Base-by-base conservation (phyloP, 2,888 invertebrate genomes). In the Arrhopalites spinosus region DNA sequence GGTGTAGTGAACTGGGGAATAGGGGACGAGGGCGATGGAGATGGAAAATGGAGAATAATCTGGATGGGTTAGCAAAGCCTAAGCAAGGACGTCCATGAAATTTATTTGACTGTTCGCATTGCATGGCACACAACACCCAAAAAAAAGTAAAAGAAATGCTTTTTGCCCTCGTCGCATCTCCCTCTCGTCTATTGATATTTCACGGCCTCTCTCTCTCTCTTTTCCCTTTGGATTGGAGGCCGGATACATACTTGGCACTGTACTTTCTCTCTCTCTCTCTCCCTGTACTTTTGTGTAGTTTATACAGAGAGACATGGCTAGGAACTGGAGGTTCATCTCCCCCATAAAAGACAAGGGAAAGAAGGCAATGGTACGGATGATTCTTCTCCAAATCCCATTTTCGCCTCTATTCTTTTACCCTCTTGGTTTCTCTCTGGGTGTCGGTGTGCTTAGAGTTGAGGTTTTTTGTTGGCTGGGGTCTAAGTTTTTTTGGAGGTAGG, bases 121-220 rank as follows among this genome's bases (percentile, higher is more conserved):
- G 27, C 50, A 53, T 30, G 64, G 53, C 73, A 73, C 63, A 64
- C 64, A 73, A 73, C 71, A 71, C 71, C 71, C 71, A 61, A 70
- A 72, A 63, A 68, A 74, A 53, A 47, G 53, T 63, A 74, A 70
- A 75, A 71, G 71, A 75, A 75, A 71, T 75, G 67, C 67, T 75
- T 75, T 71, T 67, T 45, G 30, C 75, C 70, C 61, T 63, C 3
- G 36, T 36, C 53, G 27, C 63, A n/a, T 75, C 64, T 74, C 66
- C 30, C 67, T 36, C 20, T 30, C 15, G 20, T 75, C 66, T 71
- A 71, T 64, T 75, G 59, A 59, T 59, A 59, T 59, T 59, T 59
- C 59, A 59, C 59, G 23, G 59, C 53, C 53, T 17, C n/a, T 8
- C 7, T 17, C 53, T n/a, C n/a, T n/a, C n/a, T n/a, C n/a, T n/a